Evolutionary conservation across 2,888 invertebrate genomes (phyloP).

Genomic region (Tenthredo distinguenda): DNA sequence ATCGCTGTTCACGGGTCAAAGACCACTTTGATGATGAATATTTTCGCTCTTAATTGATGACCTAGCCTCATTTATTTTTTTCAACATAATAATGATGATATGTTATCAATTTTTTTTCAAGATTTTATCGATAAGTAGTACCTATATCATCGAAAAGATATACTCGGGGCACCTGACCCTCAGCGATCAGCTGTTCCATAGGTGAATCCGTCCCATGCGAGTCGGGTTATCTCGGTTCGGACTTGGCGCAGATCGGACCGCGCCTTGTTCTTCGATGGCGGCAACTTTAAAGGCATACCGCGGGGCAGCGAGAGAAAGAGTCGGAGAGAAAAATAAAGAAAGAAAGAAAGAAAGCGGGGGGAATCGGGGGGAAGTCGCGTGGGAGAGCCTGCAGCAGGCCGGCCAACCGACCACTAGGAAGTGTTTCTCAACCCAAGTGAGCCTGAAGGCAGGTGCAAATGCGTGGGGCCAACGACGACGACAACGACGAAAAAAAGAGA

Average conservation of each 20-base stretch:
- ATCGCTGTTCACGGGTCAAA: not conserved
- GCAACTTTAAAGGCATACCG: constrained; percentile 44
- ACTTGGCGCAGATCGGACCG: constrained; percentile 3
- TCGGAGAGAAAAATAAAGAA: not conserved
- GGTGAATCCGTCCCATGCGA: not conserved
- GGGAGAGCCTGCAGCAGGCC: constrained; percentile 40
- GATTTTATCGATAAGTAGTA: not conserved
- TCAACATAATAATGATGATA: not conserved
- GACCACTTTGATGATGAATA: not conserved
- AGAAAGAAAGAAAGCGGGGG: not conserved
- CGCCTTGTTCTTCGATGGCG: constrained; percentile 16
- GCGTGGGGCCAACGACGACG: not conserved
- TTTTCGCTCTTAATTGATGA: not conserved
- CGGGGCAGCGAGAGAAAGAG: constrained; percentile 3
- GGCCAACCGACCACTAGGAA: constrained; percentile 10
- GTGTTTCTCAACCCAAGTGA: constrained; percentile 40
- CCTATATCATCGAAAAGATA: not conserved
- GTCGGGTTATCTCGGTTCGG: constrained; percentile 20
- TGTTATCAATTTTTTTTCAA: not conserved
- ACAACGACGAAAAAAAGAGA: not conserved
- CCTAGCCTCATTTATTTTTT: not conserved
- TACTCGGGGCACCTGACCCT: constrained; percentile 17
- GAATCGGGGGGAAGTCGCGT: not conserved
- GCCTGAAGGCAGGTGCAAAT: constrained; percentile 17
- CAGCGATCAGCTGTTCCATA: constrained; percentile 37